phyloP scores from a whole-genome alignment of 2,113 vertebrate genomes.

The Sterrhoptilus dennistouni region DNA sequence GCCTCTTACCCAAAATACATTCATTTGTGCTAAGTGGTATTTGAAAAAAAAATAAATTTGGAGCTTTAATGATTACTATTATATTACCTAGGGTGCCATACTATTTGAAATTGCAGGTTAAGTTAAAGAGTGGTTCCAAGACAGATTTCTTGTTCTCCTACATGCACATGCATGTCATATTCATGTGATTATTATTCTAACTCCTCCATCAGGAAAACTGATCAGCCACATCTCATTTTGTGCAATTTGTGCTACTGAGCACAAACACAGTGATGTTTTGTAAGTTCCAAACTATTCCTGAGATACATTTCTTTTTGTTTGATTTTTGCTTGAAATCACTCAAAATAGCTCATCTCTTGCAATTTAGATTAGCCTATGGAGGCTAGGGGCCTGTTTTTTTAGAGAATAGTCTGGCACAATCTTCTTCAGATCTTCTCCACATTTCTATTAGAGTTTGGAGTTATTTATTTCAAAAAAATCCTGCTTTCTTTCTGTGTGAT shows the following conservation, averaged over 20 bases:
- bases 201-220: not conserved
- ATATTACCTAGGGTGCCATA: not conserved
- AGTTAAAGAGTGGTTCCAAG: not conserved
- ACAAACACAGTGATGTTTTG: not conserved
- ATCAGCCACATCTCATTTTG: not conserved
- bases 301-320: not conserved
- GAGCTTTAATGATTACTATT: not conserved
- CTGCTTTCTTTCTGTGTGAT: not conserved
- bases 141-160: not conserved
- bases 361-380: not conserved
- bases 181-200: not conserved
- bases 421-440: not conserved
- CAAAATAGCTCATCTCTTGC: not conserved
- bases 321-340: not conserved
- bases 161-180: rapidly evolving
- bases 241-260: not conserved
- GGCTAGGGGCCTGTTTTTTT: not conserved
- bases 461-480: not conserved
- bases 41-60: not conserved
- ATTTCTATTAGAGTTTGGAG: not conserved
- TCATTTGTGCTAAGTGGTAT: not conserved
- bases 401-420: not conserved
- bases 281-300: not conserved
- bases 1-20: not conserved
- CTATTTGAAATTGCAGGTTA: not conserved